Evolutionary conservation across 1,140 invertebrate species (phyloP), one percentile per base, ranked within the genome.

Genomic region (Drosophila nigrodunni): DNA sequence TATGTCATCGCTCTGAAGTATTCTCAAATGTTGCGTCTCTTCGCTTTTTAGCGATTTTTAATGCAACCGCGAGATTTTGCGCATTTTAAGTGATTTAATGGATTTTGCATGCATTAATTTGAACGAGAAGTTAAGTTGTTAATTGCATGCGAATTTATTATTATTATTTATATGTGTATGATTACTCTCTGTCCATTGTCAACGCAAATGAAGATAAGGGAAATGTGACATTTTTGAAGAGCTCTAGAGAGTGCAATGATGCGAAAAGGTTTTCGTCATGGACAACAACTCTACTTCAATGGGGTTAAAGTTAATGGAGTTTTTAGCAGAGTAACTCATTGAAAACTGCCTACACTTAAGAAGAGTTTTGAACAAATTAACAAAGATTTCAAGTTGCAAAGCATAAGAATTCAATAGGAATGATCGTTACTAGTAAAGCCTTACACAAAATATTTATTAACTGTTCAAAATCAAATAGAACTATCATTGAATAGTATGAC

Each of bases 81-180:
- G 75, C 39, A 21, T 69, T 78, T 81, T 58, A 70, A 91, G 88
- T 88, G 88, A 87, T 91, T 91, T 91, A 91, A 91, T 91, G 88
- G 80, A 91, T 91, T 91, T 88, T 79, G 78, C 80, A 91, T 83
- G 75, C 74, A 78, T 71, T 77, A 82, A 73, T 50, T 64, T 75
- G 54, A 71, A 74, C 41, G 34, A 54, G 55, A 58, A 75, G 67
- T 65, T 58, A 77, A 70, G 85, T 88, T 88, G 77, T 82, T 87
- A 89, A 87, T 87, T 87, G 83, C 83, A 69, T 70, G 79, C 71
- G 65, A 74, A 68, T 74, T 67, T 74, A 74, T 74, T 55, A 39
- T 66, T 55, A 60, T 69, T 62, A 62, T 72, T 65, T 15, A 35
- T 57, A 55, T 25, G 35, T 34, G 39, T 44, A 35, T 46, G 44